Evolutionary conservation across 2,888 invertebrate genomes (phyloP), one percentile per base, ranked within the genome.

Genomic region (Scaptomyza parva): DNA sequence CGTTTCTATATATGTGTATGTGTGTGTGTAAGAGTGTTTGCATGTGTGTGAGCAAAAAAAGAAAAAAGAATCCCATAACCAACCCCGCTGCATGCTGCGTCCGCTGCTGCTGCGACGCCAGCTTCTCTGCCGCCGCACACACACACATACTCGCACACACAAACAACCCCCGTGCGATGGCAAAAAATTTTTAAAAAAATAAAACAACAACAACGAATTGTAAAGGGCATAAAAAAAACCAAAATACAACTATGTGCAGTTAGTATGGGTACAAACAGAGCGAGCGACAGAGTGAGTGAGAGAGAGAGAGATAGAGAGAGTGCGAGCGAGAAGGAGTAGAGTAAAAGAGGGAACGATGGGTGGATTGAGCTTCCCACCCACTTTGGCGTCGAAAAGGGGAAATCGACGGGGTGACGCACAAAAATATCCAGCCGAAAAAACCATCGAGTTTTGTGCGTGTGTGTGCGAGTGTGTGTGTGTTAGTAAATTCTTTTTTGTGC

Each of bases 51-150:
- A 45, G 44, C 17, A 63, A 58, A 70, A 75, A 62, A 61, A 54
- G 55, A 58, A 70, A 75, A 62, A 61, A 54, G 55, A 85, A 84
- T 69, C 54, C 69, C 84, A 77, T 77, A 70, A 81, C 74, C 84
- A 84, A 86, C 88, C 88, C 84, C 81, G 78, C 76, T 81, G 85
- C 76, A 76, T 67, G 79, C 79, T 68, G 68, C 53, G 51, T 66
- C 62, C 53, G 48, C 76, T 47, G 76, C 72, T 37, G 48, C 58
- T 40, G 70, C 68, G 64, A 39, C 61, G 63, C 24, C 43, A 26
- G 35, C 75, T 8, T 33, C 71, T 52, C 68, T 59, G 64, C 54
- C 39, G 20, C 43, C 30, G 55, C 47, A 73, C 53, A 54, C 59
- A 61, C 69, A 70, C 33, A 60, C 67, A 41, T 63, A 51, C 47